Base-by-base conservation (phyloP, 2,113 vertebrate genomes). In the Triplophysa dalaica region DNA sequence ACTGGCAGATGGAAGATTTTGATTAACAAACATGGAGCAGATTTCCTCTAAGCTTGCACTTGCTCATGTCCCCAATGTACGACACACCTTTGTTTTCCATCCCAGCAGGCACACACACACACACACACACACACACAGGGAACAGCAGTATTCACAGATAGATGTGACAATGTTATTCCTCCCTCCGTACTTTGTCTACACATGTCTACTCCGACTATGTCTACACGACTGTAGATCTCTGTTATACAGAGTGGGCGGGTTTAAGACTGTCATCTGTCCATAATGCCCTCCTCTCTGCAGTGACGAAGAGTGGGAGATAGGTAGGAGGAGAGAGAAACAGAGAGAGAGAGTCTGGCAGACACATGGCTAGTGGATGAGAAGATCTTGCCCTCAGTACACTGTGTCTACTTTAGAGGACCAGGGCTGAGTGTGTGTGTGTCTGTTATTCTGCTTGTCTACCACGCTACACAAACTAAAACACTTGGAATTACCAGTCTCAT, bases 281-380 rank as follows among this genome's bases (percentile, higher is more conserved):
- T 89, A 86, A 85, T 82, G 83, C 90, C 89, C 92, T 93, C 91
- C 80, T 85, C 90, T 93, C 92, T 90, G 92, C 94, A 89, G 92
- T 94, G 92, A 93, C 94, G 87, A 85, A 83, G 80, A 83, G 84
- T 72, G 83, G 74, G 83, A 29, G 84, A 61, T 73, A 81, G 92
- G 81, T 88, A 86, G 66, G 50, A 91, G 87, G 89, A 50, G 68
- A 41, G 91, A 87, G 90, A 68, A 45, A 58, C 26, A 69, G 79
- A 69, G 67, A 56, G 76, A 79, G 54, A 62, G 33, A 82, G 75
- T 80, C 84, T 82, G 12, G 87, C 92, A 91, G 91, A 88, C 93
- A 90, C 90, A 91, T 93, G 91, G 90, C 91, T 92, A 91, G 93
- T 88, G 92, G 92, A 90, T 94, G 90, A 95, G 90, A 92, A 87